Conservation (phyloP, 2,888 invertebrate genomes). For the Penaeus monodon region DNA sequence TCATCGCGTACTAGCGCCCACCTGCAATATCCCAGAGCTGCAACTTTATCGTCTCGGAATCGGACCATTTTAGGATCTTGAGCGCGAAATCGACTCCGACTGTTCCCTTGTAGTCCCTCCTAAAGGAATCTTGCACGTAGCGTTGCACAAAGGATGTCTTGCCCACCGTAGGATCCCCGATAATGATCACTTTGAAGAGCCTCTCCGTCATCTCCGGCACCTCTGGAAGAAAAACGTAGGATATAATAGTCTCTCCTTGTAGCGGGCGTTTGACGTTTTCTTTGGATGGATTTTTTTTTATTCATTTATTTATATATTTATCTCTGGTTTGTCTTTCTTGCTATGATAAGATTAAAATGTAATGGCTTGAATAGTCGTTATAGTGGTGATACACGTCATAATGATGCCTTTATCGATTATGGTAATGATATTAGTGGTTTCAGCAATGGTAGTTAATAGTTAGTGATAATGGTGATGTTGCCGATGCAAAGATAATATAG, state of each 20-base stretch:
- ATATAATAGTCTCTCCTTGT: neutral
- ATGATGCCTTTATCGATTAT: no score
- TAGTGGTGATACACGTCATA: no score
- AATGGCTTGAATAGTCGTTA: no score
- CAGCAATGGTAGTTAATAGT: no score
- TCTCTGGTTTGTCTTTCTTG: no score
- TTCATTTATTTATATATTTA: no score
- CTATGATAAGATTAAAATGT: no score
- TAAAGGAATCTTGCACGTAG: constrained; percentile 73
- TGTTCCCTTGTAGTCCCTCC: constrained; percentile 74
- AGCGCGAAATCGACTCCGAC: constrained; percentile 76
- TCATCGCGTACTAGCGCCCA: constrained; percentile 65
- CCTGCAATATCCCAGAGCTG: constrained; percentile 77
- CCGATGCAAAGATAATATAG: no score
- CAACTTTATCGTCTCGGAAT: constrained; percentile 73
- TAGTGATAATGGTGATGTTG: no score
- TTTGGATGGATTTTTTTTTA: no score
- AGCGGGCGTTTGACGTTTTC: no score
- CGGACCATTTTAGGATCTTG: constrained; percentile 73
- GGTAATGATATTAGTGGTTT: no score
- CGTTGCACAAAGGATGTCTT: constrained; percentile 75
- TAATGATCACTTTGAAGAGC: constrained; percentile 72
- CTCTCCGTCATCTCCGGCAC: constrained; percentile 67
- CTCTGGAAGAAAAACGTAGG: constrained; percentile 42
- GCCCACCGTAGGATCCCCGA: constrained; percentile 73